Evolutionary conservation across 1,140 invertebrate species (phyloP).

Genomic region (Drosophila fuyamai): DNA sequence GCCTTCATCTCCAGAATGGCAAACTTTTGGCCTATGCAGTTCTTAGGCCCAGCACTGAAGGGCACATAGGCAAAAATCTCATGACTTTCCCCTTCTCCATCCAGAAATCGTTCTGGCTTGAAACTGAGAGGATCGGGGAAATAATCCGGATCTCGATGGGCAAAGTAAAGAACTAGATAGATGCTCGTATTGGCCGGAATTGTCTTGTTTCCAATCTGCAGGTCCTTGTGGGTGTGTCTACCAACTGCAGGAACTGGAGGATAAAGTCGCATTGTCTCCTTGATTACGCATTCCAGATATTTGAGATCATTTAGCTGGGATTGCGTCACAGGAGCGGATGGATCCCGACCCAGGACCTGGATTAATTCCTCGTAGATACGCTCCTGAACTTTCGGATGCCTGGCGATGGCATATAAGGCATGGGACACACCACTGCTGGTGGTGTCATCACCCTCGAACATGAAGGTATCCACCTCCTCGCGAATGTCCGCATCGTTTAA

Average conservation of each 20-base stretch:
- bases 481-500: slow-evolving; percentile 89
- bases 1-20: slow-evolving; percentile 91
- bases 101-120: slow-evolving; percentile 88
- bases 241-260: slow-evolving; percentile 86
- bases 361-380: slow-evolving; percentile 87
- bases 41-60: slow-evolving; percentile 88
- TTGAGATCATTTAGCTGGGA: slow-evolving; percentile 85
- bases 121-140: slow-evolving; percentile 84
- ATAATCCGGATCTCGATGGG: slow-evolving; percentile 54
- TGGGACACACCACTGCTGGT: slow-evolving; percentile 68
- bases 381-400: slow-evolving; percentile 84
- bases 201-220: slow-evolving; percentile 46
- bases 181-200: slow-evolving; percentile 66
- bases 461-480: slow-evolving; percentile 91
- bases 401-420: slow-evolving; percentile 56
- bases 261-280: slow-evolving; percentile 85
- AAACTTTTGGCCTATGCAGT: slow-evolving; percentile 91
- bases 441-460: slow-evolving; percentile 88
- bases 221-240: slow-evolving; percentile 82
- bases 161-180: slow-evolving; percentile 78
- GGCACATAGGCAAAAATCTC: slow-evolving; percentile 87
- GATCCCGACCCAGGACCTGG: slow-evolving; percentile 85
- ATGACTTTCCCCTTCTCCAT: slow-evolving; percentile 69
- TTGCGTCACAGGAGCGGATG: slow-evolving; percentile 69
- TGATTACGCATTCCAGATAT: slow-evolving; percentile 86